Evolutionary conservation across 1,140 invertebrate species (phyloP), one percentile per base, ranked within the genome.

Genomic region (Apis cerana): DNA sequence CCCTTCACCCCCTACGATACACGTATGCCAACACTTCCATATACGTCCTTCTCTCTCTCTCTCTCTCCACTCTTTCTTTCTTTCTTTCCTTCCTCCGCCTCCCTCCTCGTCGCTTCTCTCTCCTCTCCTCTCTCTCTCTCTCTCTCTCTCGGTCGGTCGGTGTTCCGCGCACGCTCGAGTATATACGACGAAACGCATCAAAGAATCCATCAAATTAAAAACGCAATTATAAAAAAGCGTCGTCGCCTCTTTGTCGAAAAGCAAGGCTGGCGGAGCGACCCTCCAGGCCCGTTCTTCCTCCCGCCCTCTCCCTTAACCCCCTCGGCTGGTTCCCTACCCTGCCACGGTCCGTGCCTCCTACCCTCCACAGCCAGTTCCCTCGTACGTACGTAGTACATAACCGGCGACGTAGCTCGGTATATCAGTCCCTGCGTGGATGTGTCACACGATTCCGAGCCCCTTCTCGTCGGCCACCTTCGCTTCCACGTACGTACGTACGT

Each of bases 121-220:
- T 13, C 48, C 68, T 58, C 19, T 56, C n/a, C 43, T 11, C 56
- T 15, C 17, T 12, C 11, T 65, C 75, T 59, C 50, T 43, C 52
- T 58, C 17, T 56, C 72, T 67, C 71, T 8, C 75, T 17, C 67
- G 23, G 54, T 78, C 74, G 54, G 17, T 64, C 71, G 61, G 69
- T 83, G 72, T 80, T 81, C 74, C 68, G 80, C 83, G 88, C 74
- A 64, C 79, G 83, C 78, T 68, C 83, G 80, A 85, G 84, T 82
- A 62, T 82, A 62, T 83, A 88, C 77, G 85, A 59, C 83, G 86
- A 90, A 90, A 90, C 80, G 89, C 89, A 89, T 92, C 90, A 92
- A 92, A 92, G 91, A 90, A 90, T 93, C 90, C 91, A 91, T 92
- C 91, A 92, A 92, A 93, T 92, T 93, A 93, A 93, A 93, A 93